A percentile compares a stretch with the other conserved stretches of the same genome.
These are phyloP conservation scores for Phoeniculus purpureus DNA, from an alignment of 2,797 vertebrate genomes.

Conservation along the genomic window DNA sequence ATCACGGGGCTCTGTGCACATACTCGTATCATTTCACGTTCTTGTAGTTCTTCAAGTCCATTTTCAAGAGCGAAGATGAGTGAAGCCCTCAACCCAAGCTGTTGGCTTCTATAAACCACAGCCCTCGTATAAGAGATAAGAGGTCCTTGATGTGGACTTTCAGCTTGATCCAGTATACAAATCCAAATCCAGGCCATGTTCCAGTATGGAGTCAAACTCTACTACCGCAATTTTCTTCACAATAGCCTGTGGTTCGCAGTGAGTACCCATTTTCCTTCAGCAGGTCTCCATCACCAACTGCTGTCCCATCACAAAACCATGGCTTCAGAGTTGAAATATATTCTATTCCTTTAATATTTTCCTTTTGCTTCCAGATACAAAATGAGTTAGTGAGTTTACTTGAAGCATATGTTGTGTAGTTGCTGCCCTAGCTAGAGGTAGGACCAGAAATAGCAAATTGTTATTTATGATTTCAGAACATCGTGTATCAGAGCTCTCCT, in stretches of 20 bases:
- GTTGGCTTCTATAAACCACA: neutral
- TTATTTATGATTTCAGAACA: neutral
- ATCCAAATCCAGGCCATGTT: neutral
- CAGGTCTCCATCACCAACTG: neutral
- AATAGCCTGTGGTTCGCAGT: neutral
- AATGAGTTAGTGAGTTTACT: neutral
- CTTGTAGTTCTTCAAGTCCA: neutral
- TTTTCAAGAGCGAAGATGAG: neutral
- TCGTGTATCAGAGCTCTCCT: neutral
- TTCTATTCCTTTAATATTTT: neutral
- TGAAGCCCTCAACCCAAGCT: neutral
- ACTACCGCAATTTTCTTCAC: neutral
- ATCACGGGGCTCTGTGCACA: neutral
- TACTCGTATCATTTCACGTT: neutral
- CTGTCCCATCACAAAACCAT: neutral
- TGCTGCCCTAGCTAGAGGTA: neutral
- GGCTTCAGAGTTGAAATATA: neutral
- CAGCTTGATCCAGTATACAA: neutral
- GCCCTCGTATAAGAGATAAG: neutral
- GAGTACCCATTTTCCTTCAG: neutral
- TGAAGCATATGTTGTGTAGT: neutral
- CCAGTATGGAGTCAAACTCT: neutral
- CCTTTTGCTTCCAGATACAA: neutral
- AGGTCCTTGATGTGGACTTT: neutral
- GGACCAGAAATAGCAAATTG: neutral